Conservation (phyloP, 1,140 invertebrate species). For the Colletes gigas region DNA sequence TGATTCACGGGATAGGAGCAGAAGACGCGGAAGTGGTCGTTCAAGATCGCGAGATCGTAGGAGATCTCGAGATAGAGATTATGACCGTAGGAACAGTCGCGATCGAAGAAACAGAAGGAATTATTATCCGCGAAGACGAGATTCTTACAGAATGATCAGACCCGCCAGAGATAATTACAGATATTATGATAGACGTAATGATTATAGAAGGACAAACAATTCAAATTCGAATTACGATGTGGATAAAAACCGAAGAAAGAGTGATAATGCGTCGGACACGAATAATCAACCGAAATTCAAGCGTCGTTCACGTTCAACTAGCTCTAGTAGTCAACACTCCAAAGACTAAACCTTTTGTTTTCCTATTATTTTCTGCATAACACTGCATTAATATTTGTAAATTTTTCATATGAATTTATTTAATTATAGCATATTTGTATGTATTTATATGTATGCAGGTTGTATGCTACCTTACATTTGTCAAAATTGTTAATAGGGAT, state of each 20-base stretch:
- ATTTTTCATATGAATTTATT: conserved; percentile 19
- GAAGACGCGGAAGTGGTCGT: conserved; percentile 62
- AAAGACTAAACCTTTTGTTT: conserved; percentile 64
- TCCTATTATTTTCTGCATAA: conserved; percentile 5
- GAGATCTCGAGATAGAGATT: conserved; percentile 67
- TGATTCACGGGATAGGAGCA: conserved; percentile 66
- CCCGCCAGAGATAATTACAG: conserved; percentile 63
- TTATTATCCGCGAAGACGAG: conserved; percentile 68
- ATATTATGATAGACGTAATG: conserved; percentile 63
- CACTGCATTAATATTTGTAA: neutral
- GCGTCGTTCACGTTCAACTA: conserved; percentile 72
- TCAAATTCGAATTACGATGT: conserved; percentile 62
- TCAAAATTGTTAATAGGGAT: conserved; percentile 8
- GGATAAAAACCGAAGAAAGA: conserved; percentile 58
- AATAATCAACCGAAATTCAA: conserved; percentile 71
- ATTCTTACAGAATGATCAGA: conserved; percentile 61
- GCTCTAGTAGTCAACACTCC: conserved; percentile 72
- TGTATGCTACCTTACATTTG: neutral
- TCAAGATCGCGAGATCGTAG: conserved; percentile 73
- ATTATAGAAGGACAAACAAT: conserved; percentile 60
- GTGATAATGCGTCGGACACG: conserved; percentile 44
- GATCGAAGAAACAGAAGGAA: conserved; percentile 69
- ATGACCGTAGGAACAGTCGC: conserved; percentile 65
- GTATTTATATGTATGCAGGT: conserved; percentile 9
- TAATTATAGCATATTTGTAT: neutral